Evolutionary conservation across 1,140 invertebrate species (phyloP), one percentile per base, ranked within the genome.

Genomic region (Drosophila trapezifrons): DNA sequence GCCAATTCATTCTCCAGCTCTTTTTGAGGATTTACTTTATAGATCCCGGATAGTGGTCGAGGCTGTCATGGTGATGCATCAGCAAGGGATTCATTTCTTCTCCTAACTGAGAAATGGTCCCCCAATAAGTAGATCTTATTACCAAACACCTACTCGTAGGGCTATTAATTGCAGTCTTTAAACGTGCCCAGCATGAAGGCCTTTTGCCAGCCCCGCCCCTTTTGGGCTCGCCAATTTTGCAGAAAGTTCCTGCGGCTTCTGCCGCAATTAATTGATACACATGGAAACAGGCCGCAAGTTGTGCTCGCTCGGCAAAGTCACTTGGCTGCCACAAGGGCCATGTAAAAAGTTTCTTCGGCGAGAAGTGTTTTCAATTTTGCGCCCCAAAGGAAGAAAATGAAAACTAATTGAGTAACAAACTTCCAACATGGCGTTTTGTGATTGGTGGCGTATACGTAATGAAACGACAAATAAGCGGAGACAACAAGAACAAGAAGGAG

Each of bases 321-420:
- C 76, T 82, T 76, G 78, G 47, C 60, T 45, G 62, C 72, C 47
- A 57, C 38, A 51, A 71, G 73, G 78, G 75, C 73, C 80, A 76
- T 72, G 82, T 85, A 76, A 77, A 78, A 86, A 86, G 83, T 86
- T 87, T 63, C 76, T 60, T 76, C 67, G 65, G 63, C 57, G 43
- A 60, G 57, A 81, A 81, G 84, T 86, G 83, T 86, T 87, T 87
- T 86, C 80, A 87, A 84, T 89, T 89, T 84, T 87, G 60, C 59
- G 64, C 76, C 73, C 67, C 59, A 60, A 69, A 77, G 66, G 58
- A 70, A 76, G 73, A 84, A 89, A 80, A 74, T 82, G 80, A 71
- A 80, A 90, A 89, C 85, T 89, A 89, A 90, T 89, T 89, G 85
- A 90, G 84, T 89, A 90, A 89, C 76, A 89, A 87, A 89, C 55